Evolutionary conservation across 1,140 invertebrate genomes (phyloP).

Genomic region (Ceratina calcarata): DNA sequence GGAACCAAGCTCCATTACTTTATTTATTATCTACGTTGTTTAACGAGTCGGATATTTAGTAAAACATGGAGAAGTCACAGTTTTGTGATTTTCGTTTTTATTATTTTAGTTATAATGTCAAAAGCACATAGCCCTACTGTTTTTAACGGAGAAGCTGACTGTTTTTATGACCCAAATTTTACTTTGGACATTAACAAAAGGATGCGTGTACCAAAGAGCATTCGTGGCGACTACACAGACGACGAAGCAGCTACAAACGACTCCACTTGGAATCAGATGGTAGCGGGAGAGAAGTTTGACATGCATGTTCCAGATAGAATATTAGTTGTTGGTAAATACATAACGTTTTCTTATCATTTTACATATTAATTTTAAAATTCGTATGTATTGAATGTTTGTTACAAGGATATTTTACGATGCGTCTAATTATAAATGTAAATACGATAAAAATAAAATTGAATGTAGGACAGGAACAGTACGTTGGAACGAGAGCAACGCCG

Average conservation of each 20-base stretch:
- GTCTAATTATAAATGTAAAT: not conserved
- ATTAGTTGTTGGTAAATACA: conserved; percentile 86
- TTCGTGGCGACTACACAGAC: conserved; percentile 85
- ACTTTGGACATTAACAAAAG: conserved; percentile 87
- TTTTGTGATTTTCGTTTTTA: conserved; percentile 13
- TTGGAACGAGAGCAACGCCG: conserved; percentile 90
- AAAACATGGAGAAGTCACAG: not conserved
- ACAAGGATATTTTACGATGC: not conserved
- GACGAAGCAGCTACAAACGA: conserved; percentile 83
- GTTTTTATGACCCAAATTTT: conserved; percentile 86
- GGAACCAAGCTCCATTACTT: not conserved
- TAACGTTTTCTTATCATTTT: not conserved
- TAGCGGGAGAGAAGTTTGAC: conserved; percentile 85
- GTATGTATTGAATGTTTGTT: not conserved
- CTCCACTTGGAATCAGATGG: conserved; percentile 83
- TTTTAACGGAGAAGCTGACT: conserved; percentile 83
- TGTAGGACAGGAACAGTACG: conserved; percentile 88
- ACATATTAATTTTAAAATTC: not conserved
- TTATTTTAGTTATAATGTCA: conserved; percentile 79
- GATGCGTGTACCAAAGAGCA: conserved; percentile 90
- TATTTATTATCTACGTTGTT: not conserved
- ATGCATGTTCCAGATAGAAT: conserved; percentile 96
- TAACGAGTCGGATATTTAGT: not conserved
- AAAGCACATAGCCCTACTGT: conserved; percentile 82
- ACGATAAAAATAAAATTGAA: conserved; percentile 16